A percentile compares a stretch with the other conserved stretches of the same genome.
Evolutionary conservation across 2,113 vertebrate species (phyloP).

Genomic region (Cyprinodon brontotheroides): DNA sequence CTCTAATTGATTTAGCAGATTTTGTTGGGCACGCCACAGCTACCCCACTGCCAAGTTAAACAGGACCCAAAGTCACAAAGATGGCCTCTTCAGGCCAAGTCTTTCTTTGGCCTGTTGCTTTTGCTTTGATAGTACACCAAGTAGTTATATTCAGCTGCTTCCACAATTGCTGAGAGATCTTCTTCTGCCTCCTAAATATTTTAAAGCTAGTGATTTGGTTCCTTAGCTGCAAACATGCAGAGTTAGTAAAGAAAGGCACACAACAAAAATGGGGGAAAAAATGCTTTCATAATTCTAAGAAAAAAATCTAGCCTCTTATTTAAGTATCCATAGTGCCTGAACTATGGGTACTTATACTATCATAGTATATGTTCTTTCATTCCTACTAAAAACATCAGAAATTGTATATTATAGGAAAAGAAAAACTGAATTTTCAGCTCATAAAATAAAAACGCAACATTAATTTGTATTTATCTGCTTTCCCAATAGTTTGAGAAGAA

Average conservation of each 20-base stretch:
- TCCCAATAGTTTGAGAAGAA: no score
- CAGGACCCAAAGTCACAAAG: conserved; percentile 64
- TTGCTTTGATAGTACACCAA: conserved; percentile 56
- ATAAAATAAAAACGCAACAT: no score
- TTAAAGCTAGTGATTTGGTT: conserved; percentile 23
- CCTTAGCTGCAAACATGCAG: conserved; percentile 46
- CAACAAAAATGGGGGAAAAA: conserved; percentile 10
- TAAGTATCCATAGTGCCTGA: neutral
- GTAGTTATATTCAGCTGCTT: conserved; percentile 15
- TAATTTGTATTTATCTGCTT: no score
- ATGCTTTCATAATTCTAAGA: neutral
- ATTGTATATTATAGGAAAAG: neutral
- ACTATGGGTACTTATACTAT: no score
- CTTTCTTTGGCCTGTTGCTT: conserved; percentile 45
- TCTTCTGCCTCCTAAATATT: conserved; percentile 18
- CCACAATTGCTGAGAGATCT: conserved; percentile 36
- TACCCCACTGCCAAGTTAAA: conserved; percentile 71
- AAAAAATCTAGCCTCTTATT: neutral
- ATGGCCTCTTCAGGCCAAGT: conserved; percentile 24
- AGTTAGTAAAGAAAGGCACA: conserved; percentile 43
- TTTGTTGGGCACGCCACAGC: conserved; percentile 55
- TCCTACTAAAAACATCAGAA: neutral
- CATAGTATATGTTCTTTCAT: neutral
- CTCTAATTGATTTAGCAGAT: conserved; percentile 76
- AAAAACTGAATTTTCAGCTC: no score